Conservation (phyloP, 2,888 invertebrate species). For the Lamellibrachia columna region DNA sequence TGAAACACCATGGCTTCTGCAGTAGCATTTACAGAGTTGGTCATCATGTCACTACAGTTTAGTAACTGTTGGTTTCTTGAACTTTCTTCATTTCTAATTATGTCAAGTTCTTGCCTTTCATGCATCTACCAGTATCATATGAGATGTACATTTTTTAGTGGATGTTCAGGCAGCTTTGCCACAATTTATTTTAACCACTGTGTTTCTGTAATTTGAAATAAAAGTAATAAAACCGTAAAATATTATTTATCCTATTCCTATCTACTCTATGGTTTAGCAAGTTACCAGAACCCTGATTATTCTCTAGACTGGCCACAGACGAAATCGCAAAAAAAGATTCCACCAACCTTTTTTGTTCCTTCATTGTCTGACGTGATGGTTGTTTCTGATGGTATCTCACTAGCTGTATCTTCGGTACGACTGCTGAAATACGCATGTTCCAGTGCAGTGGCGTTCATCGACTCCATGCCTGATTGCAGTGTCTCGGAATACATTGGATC, state of each 20-base stretch:
- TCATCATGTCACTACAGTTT: neutral
- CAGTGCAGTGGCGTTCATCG: neutral
- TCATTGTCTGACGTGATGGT: neutral
- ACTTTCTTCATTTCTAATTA: neutral
- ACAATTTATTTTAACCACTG: neutral
- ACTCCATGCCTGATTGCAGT: neutral
- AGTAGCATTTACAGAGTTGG: neutral
- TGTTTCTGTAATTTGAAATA: neutral
- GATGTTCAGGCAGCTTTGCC: no score
- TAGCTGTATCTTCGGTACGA: neutral
- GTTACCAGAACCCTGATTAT: neutral
- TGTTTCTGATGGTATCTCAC: neutral
- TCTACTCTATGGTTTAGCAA: no score
- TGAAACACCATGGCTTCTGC: neutral
- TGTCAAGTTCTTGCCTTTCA: no score
- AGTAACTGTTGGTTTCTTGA: neutral
- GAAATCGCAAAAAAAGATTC: neutral
- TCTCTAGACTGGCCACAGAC: neutral
- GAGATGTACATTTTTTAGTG: no score
- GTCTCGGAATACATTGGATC: neutral
- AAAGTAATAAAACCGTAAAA: neutral
- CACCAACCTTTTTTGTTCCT: neutral
- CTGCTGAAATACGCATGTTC: constrained; percentile 1
- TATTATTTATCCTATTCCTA: no score
- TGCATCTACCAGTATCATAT: no score